phyloP scores from a whole-genome alignment of 2,888 invertebrate species.

The Dicycla oo region DNA sequence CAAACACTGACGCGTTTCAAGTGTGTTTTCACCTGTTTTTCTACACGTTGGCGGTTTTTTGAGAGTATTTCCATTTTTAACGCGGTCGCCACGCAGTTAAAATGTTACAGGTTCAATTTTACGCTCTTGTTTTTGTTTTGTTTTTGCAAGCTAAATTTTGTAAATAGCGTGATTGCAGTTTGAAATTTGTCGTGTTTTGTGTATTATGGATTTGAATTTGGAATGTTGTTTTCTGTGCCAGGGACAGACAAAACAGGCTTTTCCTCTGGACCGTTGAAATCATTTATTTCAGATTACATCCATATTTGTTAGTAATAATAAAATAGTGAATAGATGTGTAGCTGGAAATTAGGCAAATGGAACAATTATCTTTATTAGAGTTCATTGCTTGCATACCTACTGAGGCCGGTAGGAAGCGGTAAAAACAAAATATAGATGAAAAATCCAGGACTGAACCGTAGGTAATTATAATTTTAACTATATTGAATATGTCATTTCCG shows the following conservation, averaged over 20 bases:
- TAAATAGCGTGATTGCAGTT: slow-evolving; percentile 19
- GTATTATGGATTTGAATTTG: slow-evolving; percentile 13
- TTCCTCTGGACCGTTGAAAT: neutral
- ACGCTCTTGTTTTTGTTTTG: slow-evolving; percentile 12
- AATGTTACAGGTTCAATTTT: slow-evolving; percentile 32
- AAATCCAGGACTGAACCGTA: too few species aligned
- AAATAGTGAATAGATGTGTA: neutral
- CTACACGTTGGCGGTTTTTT: slow-evolving; percentile 55
- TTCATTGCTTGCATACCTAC: too few species aligned
- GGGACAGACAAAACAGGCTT: neutral
- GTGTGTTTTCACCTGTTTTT: slow-evolving; percentile 64
- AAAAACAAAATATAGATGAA: too few species aligned
- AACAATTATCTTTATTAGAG: too few species aligned
- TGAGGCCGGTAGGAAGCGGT: too few species aligned
- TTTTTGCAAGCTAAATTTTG: neutral
- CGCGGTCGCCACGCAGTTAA: slow-evolving; percentile 44
- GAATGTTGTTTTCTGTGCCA: neutral
- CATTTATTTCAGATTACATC: too few species aligned
- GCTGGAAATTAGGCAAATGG: neutral
- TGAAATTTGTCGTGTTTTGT: slow-evolving; percentile 7
- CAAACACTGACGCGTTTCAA: slow-evolving; percentile 64
- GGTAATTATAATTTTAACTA: too few species aligned
- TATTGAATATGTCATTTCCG: too few species aligned
- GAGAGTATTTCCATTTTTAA: slow-evolving; percentile 50
- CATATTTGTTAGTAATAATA: too few species aligned